phyloP scores from a whole-genome alignment of 2,113 vertebrate species.

The Pungitius pungitius region DNA sequence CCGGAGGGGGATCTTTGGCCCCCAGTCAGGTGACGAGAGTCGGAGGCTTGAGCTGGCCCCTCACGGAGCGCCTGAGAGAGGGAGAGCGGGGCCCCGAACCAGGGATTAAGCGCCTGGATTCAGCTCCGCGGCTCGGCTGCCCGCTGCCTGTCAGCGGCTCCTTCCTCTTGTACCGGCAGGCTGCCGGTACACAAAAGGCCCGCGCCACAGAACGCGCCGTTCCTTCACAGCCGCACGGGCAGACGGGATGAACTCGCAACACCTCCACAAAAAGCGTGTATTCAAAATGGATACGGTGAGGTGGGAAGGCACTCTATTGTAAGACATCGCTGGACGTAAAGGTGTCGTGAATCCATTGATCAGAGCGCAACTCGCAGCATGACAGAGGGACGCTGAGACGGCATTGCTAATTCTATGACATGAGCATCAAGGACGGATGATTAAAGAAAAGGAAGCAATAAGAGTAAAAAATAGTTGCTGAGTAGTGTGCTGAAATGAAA shows the following conservation, averaged over 20 bases:
- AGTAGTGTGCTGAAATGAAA: conserved; percentile 35
- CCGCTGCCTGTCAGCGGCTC: conserved; percentile 51
- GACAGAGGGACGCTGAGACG: conserved; percentile 52
- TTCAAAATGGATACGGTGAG: conserved; percentile 37
- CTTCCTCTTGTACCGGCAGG: conserved; percentile 37
- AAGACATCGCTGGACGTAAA: conserved; percentile 55
- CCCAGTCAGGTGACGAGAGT: conserved; percentile 68
- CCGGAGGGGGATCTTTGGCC: too few species aligned
- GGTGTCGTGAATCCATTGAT: conserved; percentile 54
- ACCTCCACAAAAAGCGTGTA: conserved; percentile 31
- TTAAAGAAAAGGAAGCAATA: conserved; percentile 14
- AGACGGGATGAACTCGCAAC: conserved; percentile 19
- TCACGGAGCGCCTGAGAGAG: conserved; percentile 55
- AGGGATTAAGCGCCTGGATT: conserved; percentile 79
- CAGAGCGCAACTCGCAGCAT: conserved; percentile 42
- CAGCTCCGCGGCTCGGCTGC: too few species aligned
- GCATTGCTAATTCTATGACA: conserved; percentile 40
- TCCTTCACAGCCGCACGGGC: conserved; percentile 25
- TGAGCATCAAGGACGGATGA: conserved; percentile 23
- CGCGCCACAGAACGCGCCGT: conserved; percentile 32
- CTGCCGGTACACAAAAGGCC: conserved; percentile 34
- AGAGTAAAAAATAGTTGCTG: conserved; percentile 35
- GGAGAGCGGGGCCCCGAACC: conserved; percentile 70
- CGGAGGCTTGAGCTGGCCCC: conserved; percentile 64
- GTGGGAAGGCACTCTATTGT: conserved; percentile 41